Base-by-base conservation (phyloP, 2,888 invertebrate species). In the Agriopis aurantiaria region DNA sequence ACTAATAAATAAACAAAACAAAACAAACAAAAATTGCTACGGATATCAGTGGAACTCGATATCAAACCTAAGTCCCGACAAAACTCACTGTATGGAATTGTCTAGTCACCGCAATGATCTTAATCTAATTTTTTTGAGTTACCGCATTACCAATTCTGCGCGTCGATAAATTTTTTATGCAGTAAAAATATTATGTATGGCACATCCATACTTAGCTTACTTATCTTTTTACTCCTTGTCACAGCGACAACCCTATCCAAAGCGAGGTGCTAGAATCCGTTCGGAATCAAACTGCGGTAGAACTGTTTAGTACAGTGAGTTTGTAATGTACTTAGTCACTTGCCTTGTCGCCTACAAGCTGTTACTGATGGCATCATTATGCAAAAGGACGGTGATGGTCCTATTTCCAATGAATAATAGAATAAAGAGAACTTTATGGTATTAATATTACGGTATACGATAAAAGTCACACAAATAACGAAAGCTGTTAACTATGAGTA, bases 251-350 rank as follows among this genome's bases (percentile, higher is more conserved):
- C 80, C 78, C 76, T 78, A 75, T 65, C 75, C 74, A 77, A 81
- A 82, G 82, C 79, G 81, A 86, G 85, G 80, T 85, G 81, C 80
- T 69, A 76, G 80, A 82, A 84, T 84, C 85, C 81, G 82, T 81
- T 84, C 74, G 79, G 75, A 88, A 88, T 88, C 87, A 88, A 86
- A 85, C 83, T 86, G 85, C 80, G 83, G 83, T 80, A 78, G 80
- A 85, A 85, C 85, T 83, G 82, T 82, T 83, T 79, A 70, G 75
- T 72, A 65, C 71, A 64, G 71, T 75, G 74, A 86, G 85, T 85
- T 87, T 78, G 80, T 85, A 87, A 87, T 81, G 82, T 85, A 85
- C 84, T 87, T 84, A 85, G 82, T 76, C 59, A 33, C 46, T 57
- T 76, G 75, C 64, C 74, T 68, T 75, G 79, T 81, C 79, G 78